Base-by-base conservation (phyloP, 1,140 invertebrate genomes). In the Bombus affinis region DNA sequence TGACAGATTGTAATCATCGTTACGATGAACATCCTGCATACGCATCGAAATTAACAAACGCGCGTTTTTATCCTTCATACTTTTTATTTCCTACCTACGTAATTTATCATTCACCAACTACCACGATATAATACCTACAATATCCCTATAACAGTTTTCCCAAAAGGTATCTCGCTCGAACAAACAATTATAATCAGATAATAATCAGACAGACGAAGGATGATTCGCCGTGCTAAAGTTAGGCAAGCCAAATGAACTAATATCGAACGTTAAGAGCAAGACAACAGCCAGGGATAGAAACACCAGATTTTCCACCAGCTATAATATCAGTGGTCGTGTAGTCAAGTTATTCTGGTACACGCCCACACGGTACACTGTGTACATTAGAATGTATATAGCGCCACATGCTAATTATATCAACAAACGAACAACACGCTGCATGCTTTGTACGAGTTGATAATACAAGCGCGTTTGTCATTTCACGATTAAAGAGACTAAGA, bases 321-420 rank as follows among this genome's bases (percentile, higher is more conserved):
- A 71, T 47, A 32, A 47, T 84, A 84, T 71, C 25, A 32, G 37
- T n/a, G 47, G 47, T 37, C 78, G 53, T 35, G 25, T 39, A 57
- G 15, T 39, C 28, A 66, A 35, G 3, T 15, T 9, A 42, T 12
- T 62, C 6, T 25, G 35, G 1, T 75, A 72, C 76, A 70, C 37
- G 32, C 15, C 47, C 66, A 47, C 37, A 13, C 15, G n/a, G 18
- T 47, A 59, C 57, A 42, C 72, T n/a, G 70, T 75, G n/a, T 28
- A 68, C 37, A 57, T 81, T 83, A 22, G 76, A 66, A 81, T 83
- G 78, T 86, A 62, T 77, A 87, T 82, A 85, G 57, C 80, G 62
- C 76, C 74, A 35, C 66, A 25, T 71, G 82, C 75, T 84, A 79
- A 79, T 84, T 84, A 84, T 79, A 72, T 39, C 53, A 47, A 18